Percentiles rank a stretch among this genome's conserved stretches.
phyloP scores from a whole-genome alignment of 2,113 vertebrate species.

The Oenanthe oenanthe region DNA sequence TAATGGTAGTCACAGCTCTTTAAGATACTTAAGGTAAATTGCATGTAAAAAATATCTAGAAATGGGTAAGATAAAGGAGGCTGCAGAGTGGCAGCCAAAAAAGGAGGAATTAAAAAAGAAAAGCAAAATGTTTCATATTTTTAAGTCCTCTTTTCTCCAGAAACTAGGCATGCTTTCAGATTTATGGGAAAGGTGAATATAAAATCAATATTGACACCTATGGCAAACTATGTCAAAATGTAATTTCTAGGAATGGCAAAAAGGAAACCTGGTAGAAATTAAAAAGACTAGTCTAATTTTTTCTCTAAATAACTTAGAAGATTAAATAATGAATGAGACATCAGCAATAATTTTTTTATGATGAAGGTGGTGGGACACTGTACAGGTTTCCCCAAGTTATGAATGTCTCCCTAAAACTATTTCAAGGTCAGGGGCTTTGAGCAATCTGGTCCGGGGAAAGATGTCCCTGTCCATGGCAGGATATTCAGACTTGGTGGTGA shows the following conservation, averaged over 20 bases:
- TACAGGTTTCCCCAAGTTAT: not conserved
- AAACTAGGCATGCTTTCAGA: not conserved
- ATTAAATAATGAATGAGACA: not conserved
- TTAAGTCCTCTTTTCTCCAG: not conserved
- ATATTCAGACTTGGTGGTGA: not conserved
- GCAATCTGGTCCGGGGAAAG: not conserved
- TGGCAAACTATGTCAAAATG: not conserved
- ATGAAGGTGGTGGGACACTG: not conserved
- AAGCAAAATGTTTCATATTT: not conserved
- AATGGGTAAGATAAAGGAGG: not conserved
- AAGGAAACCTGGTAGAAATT: not conserved
- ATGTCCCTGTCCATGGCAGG: not conserved
- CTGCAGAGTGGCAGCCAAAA: not conserved
- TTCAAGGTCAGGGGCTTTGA: not conserved
- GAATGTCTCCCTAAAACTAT: rapidly evolving
- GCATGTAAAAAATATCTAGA: not conserved
- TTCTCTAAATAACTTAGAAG: not conserved
- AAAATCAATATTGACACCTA: not conserved
- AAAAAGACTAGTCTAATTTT: not conserved
- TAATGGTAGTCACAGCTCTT: not conserved
- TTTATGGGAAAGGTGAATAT: not conserved
- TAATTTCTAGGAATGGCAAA: not conserved
- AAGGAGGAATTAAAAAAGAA: not conserved
- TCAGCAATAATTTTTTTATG: not conserved
- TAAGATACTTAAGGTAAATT: not conserved